These are phyloP conservation scores for Scatophagus argus DNA, from an alignment of 2,113 vertebrate species.

Conservation along the genomic window DNA sequence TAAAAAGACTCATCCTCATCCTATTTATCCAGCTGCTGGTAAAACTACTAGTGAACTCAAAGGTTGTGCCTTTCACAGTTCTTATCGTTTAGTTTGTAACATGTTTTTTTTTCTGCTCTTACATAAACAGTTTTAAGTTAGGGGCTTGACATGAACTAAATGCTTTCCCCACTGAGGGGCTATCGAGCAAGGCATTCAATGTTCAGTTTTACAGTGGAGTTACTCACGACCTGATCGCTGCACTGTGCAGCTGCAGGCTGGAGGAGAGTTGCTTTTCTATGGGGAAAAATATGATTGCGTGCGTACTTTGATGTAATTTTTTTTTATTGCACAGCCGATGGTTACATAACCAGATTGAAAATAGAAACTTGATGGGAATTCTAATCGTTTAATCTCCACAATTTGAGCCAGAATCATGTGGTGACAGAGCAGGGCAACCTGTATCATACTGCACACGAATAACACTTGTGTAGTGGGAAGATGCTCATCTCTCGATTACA, in stretches of 20 bases:
- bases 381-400: slow-evolving; percentile 60
- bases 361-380: slow-evolving; percentile 52
- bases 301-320: slow-evolving; percentile 21
- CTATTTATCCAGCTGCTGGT: neutral
- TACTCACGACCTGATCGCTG: neutral
- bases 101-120: slow-evolving; percentile 41
- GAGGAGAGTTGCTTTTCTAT: neutral
- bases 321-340: slow-evolving; percentile 45
- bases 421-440: neutral
- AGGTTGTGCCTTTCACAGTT: slow-evolving; percentile 6
- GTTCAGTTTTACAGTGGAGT: neutral
- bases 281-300: neutral
- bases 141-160: neutral
- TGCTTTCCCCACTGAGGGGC: neutral
- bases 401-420: slow-evolving; percentile 35
- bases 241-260: neutral
- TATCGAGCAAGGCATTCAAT: neutral
- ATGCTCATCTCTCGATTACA: slow-evolving; percentile 7
- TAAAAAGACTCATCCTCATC: neutral
- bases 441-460: neutral
- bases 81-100: slow-evolving; percentile 21
- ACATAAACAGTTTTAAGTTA: slow-evolving; percentile 43
- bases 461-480: neutral
- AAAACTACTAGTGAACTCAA: slow-evolving; percentile 6
- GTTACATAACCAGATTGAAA: slow-evolving; percentile 64